Conservation (phyloP, 1,140 invertebrate species). For the Muscidifurax raptorellus region DNA sequence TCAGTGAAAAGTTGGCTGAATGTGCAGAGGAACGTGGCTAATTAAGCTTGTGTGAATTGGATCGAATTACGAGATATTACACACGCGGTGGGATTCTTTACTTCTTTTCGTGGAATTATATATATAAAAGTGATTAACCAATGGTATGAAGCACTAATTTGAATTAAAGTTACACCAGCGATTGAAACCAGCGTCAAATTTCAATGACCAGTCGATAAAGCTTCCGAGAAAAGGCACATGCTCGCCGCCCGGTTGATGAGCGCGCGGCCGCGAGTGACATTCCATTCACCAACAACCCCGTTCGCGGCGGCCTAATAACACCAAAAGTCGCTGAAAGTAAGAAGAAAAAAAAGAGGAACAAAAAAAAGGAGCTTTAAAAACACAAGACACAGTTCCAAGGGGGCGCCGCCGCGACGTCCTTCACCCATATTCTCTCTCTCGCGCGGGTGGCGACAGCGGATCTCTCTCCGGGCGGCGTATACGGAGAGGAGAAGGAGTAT, state of each 20-base stretch:
- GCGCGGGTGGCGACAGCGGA: not conserved
- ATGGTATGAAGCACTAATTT: no score
- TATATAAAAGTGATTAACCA: no score
- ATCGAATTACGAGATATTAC: not conserved
- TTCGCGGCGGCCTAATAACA: no score
- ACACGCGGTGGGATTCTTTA: not conserved
- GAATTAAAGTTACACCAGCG: no score
- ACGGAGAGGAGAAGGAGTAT: not conserved
- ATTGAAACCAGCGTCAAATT: no score
- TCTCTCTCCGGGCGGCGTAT: not conserved
- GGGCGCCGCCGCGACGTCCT: not conserved
- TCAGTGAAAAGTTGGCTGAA: not conserved
- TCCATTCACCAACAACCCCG: no score
- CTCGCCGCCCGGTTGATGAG: no score
- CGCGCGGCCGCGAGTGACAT: no score
- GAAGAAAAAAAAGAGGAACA: no score
- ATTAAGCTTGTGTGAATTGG: not conserved
- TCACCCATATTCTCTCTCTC: constrained; percentile 14
- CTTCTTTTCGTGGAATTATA: not conserved
- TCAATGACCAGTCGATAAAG: no score
- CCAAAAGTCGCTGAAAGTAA: no score
- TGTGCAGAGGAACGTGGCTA: not conserved
- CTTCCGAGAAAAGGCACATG: no score
- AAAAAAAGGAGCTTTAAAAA: not conserved
- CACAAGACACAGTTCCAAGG: not conserved